Evolutionary conservation across 2,113 vertebrate species (phyloP).

Genomic region (Crotalus horridus): DNA sequence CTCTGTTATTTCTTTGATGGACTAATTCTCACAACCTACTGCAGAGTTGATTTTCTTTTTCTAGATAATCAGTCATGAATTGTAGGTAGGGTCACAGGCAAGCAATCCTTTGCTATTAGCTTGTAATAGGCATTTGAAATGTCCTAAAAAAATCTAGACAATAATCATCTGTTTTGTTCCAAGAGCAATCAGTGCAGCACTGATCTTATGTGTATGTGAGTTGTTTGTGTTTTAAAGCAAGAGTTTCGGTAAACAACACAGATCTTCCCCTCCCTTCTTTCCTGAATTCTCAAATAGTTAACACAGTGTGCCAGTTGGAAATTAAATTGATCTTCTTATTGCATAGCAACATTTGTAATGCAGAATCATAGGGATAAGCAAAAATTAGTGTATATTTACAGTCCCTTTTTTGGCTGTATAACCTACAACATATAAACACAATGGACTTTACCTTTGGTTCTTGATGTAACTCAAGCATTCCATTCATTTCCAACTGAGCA

Average conservation of each 20-base stretch:
- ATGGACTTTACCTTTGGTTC: not conserved
- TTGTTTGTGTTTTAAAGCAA: not conserved
- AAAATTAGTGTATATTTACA: not conserved
- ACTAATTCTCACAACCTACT: constrained; percentile 49
- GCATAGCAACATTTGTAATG: not conserved
- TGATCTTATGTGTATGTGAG: not conserved
- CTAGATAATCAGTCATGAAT: constrained; percentile 42
- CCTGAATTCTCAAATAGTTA: not conserved
- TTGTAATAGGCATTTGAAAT: constrained; percentile 43
- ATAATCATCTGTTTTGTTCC: constrained; percentile 30
- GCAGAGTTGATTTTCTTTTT: constrained; percentile 46
- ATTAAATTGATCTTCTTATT: not conserved
- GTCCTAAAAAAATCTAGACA: constrained; percentile 24
- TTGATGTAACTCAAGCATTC: not conserved
- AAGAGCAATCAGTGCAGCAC: not conserved
- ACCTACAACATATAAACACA: not conserved
- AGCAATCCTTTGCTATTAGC: constrained; percentile 37
- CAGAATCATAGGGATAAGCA: not conserved
- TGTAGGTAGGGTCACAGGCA: constrained; percentile 28
- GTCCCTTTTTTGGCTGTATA: not conserved
- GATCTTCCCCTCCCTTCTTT: not conserved
- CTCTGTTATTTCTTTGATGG: constrained; percentile 25
- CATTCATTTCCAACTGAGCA: not conserved
- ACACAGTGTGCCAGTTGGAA: not conserved
- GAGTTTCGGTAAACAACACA: not conserved